Evolutionary conservation across 2,113 vertebrate species (phyloP).

Genomic region (Ochotona princeps): DNA sequence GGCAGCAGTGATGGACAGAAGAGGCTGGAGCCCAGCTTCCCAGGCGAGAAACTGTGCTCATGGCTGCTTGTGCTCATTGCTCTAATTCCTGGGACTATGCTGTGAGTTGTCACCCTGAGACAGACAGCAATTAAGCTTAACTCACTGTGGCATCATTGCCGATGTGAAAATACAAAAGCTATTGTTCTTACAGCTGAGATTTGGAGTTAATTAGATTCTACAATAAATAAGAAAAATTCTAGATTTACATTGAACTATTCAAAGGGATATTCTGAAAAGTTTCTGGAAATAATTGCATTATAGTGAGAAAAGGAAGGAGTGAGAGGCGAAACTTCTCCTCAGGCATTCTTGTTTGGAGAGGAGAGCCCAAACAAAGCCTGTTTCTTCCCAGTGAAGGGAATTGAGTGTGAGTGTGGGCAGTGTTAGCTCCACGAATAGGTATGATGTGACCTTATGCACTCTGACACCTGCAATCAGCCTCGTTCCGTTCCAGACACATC

Average conservation of each 20-base stretch:
- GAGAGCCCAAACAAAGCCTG: background rate
- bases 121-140: background rate
- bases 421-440: conserved; percentile 56
- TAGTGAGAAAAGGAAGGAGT: background rate
- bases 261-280: background rate
- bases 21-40: no score
- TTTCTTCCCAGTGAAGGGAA: background rate
- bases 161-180: background rate
- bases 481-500: background rate
- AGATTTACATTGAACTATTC: background rate
- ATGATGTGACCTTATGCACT: conserved; percentile 54
- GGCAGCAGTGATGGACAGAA: no score
- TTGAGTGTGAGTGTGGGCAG: conserved; percentile 1
- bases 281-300: background rate
- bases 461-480: conserved; percentile 40
- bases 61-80: no score
- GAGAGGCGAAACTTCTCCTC: background rate
- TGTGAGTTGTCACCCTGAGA: no score
- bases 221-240: background rate
- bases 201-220: background rate
- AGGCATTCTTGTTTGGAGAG: background rate
- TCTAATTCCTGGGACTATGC: background rate
- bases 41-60: no score
- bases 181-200: background rate
- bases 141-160: background rate